These are phyloP conservation scores for Macropus fuliginosus DNA, from an alignment of 2,797 vertebrate genomes.

Conservation along the genomic window DNA sequence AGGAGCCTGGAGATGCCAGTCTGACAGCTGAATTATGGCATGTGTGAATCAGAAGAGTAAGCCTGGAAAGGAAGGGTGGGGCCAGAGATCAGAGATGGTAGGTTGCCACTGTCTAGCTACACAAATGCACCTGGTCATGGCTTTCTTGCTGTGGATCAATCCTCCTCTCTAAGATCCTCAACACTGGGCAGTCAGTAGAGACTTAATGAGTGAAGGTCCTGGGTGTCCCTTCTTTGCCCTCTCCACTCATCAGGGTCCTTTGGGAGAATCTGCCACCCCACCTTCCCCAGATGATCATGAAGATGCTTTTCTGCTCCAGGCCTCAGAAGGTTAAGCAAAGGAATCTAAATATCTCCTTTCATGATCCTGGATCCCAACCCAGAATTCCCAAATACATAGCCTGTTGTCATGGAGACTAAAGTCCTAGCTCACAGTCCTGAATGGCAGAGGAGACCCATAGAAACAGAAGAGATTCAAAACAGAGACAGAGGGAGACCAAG, in stretches of 20 bases:
- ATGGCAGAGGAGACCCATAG: slow-evolving; percentile 65
- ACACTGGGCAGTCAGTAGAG: not conserved
- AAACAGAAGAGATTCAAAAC: not conserved
- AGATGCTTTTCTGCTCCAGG: slow-evolving; percentile 37
- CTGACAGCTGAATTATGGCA: not conserved
- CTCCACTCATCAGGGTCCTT: not conserved
- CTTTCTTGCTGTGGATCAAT: not conserved
- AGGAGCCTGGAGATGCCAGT: not conserved
- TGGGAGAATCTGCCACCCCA: not conserved
- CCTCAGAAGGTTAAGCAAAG: not conserved
- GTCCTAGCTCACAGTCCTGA: slow-evolving; percentile 78
- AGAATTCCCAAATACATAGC: slow-evolving; percentile 75
- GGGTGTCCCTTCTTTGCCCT: not conserved
- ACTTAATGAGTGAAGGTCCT: not conserved
- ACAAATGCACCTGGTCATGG: not conserved
- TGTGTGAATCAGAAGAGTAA: not conserved
- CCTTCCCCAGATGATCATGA: slow-evolving; percentile 20
- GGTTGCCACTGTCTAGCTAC: not conserved
- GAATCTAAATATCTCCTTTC: slow-evolving; percentile 76
- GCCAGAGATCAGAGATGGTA: not conserved
- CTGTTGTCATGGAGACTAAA: slow-evolving; percentile 75
- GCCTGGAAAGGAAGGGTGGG: not conserved
- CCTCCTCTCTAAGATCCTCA: not conserved
- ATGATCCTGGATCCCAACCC: slow-evolving; percentile 74
- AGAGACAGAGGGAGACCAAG: not conserved